Evolutionary conservation across 1,140 invertebrate genomes (phyloP).

Genomic region (Drosophila teissieri): DNA sequence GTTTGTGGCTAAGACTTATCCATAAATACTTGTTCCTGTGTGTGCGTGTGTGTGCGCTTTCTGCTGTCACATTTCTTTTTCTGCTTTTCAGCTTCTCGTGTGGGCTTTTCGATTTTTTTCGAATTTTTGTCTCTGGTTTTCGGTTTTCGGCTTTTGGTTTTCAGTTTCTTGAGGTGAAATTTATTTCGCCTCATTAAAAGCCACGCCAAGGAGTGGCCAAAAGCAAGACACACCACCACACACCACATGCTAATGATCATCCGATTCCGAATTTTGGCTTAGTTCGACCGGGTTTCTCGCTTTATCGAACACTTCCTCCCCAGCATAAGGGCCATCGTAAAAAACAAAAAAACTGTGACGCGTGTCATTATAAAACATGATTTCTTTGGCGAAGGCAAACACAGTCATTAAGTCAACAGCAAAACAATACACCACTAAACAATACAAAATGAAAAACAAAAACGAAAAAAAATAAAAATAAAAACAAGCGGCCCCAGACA

Average conservation of each 20-base stretch:
- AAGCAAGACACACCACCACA: neutral
- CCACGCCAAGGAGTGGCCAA: conserved; percentile 61
- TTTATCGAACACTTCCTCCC: conserved; percentile 47
- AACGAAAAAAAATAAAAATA: neutral
- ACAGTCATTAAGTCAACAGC: conserved; percentile 38
- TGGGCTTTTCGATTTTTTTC: conserved; percentile 33
- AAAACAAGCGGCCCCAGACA: conserved; percentile 7
- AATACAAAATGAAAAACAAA: neutral
- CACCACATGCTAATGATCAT: conserved; percentile 33
- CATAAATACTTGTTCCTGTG: conserved; percentile 12
- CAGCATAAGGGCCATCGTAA: conserved; percentile 28
- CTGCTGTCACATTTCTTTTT: conserved; percentile 75
- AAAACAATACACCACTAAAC: conserved; percentile 2
- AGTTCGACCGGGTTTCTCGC: conserved; percentile 11
- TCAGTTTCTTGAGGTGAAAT: conserved; percentile 70
- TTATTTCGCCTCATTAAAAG: conserved; percentile 55
- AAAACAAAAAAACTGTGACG: conserved; percentile 24
- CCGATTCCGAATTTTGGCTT: conserved; percentile 3
- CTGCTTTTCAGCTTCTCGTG: conserved; percentile 21
- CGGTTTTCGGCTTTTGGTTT: conserved; percentile 31
- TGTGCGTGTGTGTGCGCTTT: conserved; percentile 45
- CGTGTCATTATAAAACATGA: conserved; percentile 63
- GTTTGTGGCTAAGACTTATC: conserved; percentile 40
- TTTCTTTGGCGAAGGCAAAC: conserved; percentile 67
- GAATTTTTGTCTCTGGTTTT: conserved; percentile 23